Evolutionary conservation across 2,888 invertebrate genomes (phyloP), one percentile per base, ranked within the genome.

Genomic region (Laspeyria flexula): DNA sequence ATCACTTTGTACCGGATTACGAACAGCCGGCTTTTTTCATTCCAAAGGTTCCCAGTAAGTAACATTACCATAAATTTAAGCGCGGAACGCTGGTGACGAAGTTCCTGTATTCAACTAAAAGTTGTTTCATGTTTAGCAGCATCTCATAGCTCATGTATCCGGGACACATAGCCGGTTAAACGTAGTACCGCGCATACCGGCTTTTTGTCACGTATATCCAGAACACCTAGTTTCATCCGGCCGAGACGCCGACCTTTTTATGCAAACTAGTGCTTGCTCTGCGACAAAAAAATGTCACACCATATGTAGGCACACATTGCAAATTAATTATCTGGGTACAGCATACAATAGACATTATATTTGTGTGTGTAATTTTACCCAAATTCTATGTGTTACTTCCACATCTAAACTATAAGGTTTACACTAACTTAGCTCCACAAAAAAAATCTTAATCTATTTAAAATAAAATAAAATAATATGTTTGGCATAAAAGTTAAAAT

Each of bases 241-340:
- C 65, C 61, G 53, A 60, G 70, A 60, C 54, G 60, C 41, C 73
- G 70, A 72, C 73, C 71, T 71, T 72, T 70, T 71, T 72, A 71
- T 71, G 71, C 73, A 72, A 70, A 70, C 51, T 60, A 71, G 67
- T 48, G 48, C 50, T 35, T 51, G 66, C 51, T 56, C 39, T 42
- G 41, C 57, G 48, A 56, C 49, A 55, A 60, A 60, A 60, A 38
- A 21, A 11, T 25, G 12, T 12, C 25, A 13, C 10, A 33, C 11
- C 18, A 18, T 18, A 18, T 7, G 3, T 25, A 1, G 3, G 9
- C 25, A n/a, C n/a, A n/a, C n/a, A n/a, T n/a, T n/a, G n/a, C n/a
- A n/a, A n/a, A n/a, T n/a, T n/a, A n/a, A n/a, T n/a, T n/a, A n/a
- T n/a, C n/a, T n/a, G n/a, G n/a, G n/a, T n/a, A n/a, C n/a, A n/a